Base-by-base conservation (phyloP, 2,113 vertebrate species). In the Xiphophorus couchianus region DNA sequence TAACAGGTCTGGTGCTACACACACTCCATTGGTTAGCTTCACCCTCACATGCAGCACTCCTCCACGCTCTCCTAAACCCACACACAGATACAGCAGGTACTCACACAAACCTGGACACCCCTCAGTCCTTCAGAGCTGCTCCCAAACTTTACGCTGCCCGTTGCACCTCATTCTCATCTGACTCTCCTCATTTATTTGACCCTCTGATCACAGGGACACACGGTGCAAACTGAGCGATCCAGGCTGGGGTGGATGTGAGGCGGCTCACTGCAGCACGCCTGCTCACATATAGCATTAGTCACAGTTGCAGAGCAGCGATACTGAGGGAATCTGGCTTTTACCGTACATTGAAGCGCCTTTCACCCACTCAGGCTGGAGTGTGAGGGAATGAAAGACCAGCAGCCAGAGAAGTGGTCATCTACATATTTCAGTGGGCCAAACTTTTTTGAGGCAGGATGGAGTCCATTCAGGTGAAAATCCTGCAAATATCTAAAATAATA, bases 281-380 rank as follows among this genome's bases (percentile, higher is more conserved):
- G 88, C 84, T 91, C 91, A 90, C 88, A 88, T 76, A 86, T 72
- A 89, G 91, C 88, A 91, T 93, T 92, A 91, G 91, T 93, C 91
- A 90, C 90, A 89, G 86, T 89, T 91, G 92, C 90, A 80, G 90
- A 89, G 90, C 82, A 70, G 79, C 42, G 84, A 88, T 78, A 89
- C 86, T 70, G 37, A 82, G 71, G 89, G 85, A 86, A 84, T 88
- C 77, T 84, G 86, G 73, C 84, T 58, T 87, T 87, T 60, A 77
- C 80, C 80, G 69, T 76, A 69, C 78, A 74, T 71, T 37, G 84
- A 88, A 61, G 77, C 79, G 72, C 87, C 86, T 84, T 83, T 87
- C 87, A 89, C 86, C 84, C 86, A 87, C 87, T 86, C 88, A 87
- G 75, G 71, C 74, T 80, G 13, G 1, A 85, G 76, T 68, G 74